Evolutionary conservation across 2,113 vertebrate genomes (phyloP).

Genomic region (Oncorhynchus keta): DNA sequence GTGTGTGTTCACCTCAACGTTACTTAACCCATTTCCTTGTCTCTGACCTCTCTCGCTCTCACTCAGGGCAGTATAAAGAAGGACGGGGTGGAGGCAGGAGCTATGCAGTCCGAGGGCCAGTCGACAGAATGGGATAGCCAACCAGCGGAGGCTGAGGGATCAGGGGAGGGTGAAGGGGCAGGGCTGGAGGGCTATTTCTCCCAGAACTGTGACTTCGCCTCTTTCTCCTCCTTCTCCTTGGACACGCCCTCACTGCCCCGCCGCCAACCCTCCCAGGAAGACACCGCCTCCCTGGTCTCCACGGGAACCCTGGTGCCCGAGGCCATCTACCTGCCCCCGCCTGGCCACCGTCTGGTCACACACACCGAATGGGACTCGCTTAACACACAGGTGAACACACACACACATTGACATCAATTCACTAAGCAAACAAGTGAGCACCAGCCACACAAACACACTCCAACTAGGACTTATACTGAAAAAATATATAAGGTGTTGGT

Average conservation of each 20-base stretch:
- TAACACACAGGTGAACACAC: constrained; percentile 58
- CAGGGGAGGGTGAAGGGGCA: constrained; percentile 40
- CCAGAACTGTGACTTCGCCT: constrained; percentile 79
- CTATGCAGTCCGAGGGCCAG: not conserved
- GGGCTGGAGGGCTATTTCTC: constrained; percentile 75
- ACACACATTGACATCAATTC: no score
- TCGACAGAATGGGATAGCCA: constrained; percentile 23
- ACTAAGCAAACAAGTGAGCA: no score
- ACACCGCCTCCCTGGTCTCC: constrained; percentile 86
- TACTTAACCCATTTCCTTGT: no score
- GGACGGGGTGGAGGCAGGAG: constrained; percentile 42
- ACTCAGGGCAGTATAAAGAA: constrained; percentile 57
- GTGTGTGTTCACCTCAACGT: not conserved
- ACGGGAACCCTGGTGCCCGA: constrained; percentile 89
- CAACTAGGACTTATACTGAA: not conserved
- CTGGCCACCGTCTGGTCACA: constrained; percentile 83
- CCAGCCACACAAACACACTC: no score
- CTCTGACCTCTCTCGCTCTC: not conserved
- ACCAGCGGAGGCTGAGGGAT: constrained; percentile 47
- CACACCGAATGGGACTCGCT: constrained; percentile 78
- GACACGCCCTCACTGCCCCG: constrained; percentile 75
- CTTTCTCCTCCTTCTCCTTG: constrained; percentile 82
- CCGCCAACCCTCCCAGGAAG: constrained; percentile 74
- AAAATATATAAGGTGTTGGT: no score
- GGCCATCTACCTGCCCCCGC: constrained; percentile 86